These are phyloP conservation scores for Dromaius novaehollandiae DNA, from an alignment of 2,113 vertebrate genomes.

Conservation along the genomic window DNA sequence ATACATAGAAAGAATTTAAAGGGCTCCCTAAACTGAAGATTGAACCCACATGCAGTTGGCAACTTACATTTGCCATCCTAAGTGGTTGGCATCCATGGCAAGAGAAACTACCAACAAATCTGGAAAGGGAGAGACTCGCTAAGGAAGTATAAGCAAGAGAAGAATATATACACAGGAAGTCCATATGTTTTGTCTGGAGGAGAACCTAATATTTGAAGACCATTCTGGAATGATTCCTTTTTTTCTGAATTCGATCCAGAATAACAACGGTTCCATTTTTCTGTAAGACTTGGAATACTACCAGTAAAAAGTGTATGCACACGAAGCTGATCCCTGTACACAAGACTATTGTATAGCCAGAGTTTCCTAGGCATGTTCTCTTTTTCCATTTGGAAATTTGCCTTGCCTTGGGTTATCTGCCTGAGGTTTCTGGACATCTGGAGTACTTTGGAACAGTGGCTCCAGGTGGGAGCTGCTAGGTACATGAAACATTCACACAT, in stretches of 20 bases:
- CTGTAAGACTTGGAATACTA: neutral
- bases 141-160: neutral
- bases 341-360: fast-evolving
- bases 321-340: neutral
- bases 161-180: neutral
- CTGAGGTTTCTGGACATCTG: neutral
- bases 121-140: neutral
- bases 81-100: neutral
- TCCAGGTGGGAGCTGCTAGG: fast-evolving
- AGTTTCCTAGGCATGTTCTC: neutral
- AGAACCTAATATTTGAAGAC: neutral
- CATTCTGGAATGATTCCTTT: neutral
- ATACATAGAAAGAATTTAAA: neutral
- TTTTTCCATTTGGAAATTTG: neutral
- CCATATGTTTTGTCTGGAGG: neutral
- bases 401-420: neutral
- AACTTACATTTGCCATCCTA: neutral
- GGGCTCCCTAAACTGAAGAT: neutral
- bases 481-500: neutral
- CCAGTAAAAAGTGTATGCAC: no score
- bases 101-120: neutral
- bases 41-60: neutral
- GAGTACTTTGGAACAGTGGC: neutral
- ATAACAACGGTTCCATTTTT: neutral
- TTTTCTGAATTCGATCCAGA: neutral